Evolutionary conservation across 2,888 invertebrate species (phyloP).

Genomic region (Pristionchus entomophagus): DNA sequence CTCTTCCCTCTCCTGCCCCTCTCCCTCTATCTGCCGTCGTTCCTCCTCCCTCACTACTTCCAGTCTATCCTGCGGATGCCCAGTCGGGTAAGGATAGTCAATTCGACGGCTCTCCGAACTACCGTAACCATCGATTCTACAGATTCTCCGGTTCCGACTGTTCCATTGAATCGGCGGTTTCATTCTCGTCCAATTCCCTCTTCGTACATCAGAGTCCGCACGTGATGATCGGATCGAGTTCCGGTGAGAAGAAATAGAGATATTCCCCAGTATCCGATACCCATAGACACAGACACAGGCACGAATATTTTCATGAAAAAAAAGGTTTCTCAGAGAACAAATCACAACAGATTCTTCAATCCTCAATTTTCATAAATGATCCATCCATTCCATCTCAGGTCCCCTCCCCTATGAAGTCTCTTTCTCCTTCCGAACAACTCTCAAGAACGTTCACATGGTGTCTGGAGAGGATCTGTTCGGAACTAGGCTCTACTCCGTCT

Average conservation of each 20-base stretch:
- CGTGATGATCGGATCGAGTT: slow-evolving; percentile 59
- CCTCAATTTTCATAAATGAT: not conserved
- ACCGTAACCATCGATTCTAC: not conserved
- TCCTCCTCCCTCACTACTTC: slow-evolving; percentile 45
- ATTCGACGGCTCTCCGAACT: not conserved
- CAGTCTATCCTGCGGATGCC: slow-evolving; percentile 52
- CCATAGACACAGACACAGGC: too few relatives aligned
- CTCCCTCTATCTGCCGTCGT: slow-evolving; percentile 50
- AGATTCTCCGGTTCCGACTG: slow-evolving; percentile 58
- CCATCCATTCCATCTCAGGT: slow-evolving; percentile 42
- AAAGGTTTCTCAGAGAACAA: too few relatives aligned
- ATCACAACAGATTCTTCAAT: too few relatives aligned
- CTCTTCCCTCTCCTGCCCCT: slow-evolving; percentile 47
- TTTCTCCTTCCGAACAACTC: slow-evolving; percentile 70
- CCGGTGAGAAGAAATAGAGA: not conserved
- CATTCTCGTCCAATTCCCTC: slow-evolving; percentile 63
- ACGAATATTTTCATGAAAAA: too few relatives aligned
- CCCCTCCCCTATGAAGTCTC: slow-evolving; percentile 58
- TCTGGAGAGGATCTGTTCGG: slow-evolving; percentile 71
- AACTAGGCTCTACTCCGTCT: slow-evolving; percentile 54
- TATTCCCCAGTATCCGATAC: too few relatives aligned
- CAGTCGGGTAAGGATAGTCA: not conserved
- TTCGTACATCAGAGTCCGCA: slow-evolving; percentile 65
- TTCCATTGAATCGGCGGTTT: slow-evolving; percentile 57
- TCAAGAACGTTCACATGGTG: slow-evolving; percentile 65